Conservation (phyloP, 2,797 vertebrate genomes). For the Muraenolepis orangiensis region DNA sequence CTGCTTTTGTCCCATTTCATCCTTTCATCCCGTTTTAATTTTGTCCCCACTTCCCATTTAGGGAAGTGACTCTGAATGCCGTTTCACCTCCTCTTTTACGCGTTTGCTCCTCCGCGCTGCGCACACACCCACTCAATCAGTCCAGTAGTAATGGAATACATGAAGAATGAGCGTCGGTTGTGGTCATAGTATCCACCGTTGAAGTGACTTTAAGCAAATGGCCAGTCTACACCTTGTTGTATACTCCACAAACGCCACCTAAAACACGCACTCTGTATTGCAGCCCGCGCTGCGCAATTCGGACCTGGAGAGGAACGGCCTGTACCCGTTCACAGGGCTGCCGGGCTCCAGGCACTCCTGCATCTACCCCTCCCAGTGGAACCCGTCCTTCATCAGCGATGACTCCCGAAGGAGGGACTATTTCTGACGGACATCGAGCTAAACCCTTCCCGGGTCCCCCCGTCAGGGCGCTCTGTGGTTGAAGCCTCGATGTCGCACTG, state of each 20-base stretch:
- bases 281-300: slow-evolving; percentile 89
- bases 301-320: slow-evolving; percentile 91
- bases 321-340: slow-evolving; percentile 90
- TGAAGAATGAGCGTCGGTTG: no score
- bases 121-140: not conserved
- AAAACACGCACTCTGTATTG: slow-evolving; percentile 11
- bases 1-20: no score
- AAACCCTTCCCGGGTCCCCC: not conserved
- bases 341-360: slow-evolving; percentile 96
- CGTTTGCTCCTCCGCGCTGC: no score
- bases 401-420: slow-evolving; percentile 95
- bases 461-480: slow-evolving; percentile 3
- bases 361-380: slow-evolving; percentile 96
- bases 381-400: slow-evolving; percentile 93
- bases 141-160: not conserved
- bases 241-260: not conserved
- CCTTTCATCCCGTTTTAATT: no score
- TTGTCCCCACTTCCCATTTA: no score
- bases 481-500: not conserved
- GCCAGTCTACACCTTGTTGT: not conserved
- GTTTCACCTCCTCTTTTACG: no score
- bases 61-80: no score
- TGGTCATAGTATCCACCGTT: not conserved
- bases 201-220: not conserved
- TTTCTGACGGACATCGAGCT: slow-evolving; percentile 72